These are phyloP conservation scores for Sphaerophoria taeniata DNA, from an alignment of 2,888 invertebrate genomes.

Conservation along the genomic window DNA sequence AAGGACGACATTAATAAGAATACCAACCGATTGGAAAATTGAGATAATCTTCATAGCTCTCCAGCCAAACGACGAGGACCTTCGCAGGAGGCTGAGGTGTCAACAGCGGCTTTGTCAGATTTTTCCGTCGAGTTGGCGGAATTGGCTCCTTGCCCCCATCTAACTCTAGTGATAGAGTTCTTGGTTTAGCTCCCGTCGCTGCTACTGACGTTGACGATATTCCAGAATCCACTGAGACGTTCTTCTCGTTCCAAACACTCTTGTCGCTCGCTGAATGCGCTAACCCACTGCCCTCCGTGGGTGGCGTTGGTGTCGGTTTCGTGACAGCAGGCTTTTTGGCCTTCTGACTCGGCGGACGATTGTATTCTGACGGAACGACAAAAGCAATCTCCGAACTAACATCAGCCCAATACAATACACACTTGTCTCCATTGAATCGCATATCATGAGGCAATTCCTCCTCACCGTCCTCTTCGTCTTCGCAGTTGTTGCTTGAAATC, in stretches of 20 bases:
- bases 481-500: slow-evolving; percentile 85
- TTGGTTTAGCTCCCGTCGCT: slow-evolving; percentile 84
- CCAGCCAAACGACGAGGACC: slow-evolving; percentile 97
- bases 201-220: slow-evolving; percentile 62
- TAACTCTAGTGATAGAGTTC: slow-evolving; percentile 88
- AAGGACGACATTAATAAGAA: background rate
- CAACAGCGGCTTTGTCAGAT: slow-evolving; percentile 84
- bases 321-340: slow-evolving; percentile 47
- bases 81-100: slow-evolving; percentile 87
- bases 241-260: slow-evolving; percentile 75
- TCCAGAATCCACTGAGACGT: slow-evolving; percentile 70
- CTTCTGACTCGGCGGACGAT: too few relatives aligned
- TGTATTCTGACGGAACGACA: slow-evolving; percentile 90
- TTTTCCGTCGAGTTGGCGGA: slow-evolving; percentile 85
- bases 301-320: background rate
- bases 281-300: slow-evolving; percentile 83
- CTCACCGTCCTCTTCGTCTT: slow-evolving; percentile 82
- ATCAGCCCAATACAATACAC: slow-evolving; percentile 97
- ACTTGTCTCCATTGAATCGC: slow-evolving; percentile 92
- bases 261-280: slow-evolving; percentile 78
- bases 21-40: slow-evolving; percentile 91
- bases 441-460: slow-evolving; percentile 84
- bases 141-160: slow-evolving; percentile 84
- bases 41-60: slow-evolving; percentile 96
- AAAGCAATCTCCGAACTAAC: slow-evolving; percentile 97